These are phyloP conservation scores for Apeltes quadracus DNA, from an alignment of 2,113 vertebrate genomes.

Conservation along the genomic window DNA sequence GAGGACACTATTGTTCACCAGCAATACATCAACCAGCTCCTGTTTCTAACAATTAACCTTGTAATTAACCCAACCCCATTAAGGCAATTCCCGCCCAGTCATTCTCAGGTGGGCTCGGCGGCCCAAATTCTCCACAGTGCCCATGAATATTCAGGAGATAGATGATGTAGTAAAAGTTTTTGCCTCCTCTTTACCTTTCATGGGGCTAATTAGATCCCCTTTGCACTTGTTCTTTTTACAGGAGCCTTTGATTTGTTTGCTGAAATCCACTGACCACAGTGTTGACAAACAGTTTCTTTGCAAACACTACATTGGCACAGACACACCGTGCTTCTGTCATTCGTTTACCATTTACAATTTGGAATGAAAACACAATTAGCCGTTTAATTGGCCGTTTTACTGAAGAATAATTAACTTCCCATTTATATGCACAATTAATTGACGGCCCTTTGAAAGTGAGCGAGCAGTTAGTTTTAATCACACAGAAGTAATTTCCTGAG, in stretches of 20 bases:
- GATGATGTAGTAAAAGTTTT: constrained; percentile 12
- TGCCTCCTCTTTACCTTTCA: background rate
- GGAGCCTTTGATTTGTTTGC: background rate
- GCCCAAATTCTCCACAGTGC: constrained; percentile 15
- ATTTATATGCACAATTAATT: constrained; percentile 98
- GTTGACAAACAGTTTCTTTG: background rate
- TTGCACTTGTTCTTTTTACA: background rate
- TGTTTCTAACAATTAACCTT: constrained; percentile 67
- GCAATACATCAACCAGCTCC: constrained; percentile 67
- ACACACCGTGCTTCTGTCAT: constrained; percentile 87
- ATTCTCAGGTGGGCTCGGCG: constrained; percentile 38
- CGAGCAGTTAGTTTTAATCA: constrained; percentile 88
- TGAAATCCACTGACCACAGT: background rate
- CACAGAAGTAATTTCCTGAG: constrained; percentile 74
- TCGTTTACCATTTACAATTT: constrained; percentile 93
- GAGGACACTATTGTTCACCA: constrained; percentile 83
- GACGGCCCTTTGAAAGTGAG: constrained; percentile 89
- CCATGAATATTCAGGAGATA: constrained; percentile 5
- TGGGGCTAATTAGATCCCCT: background rate
- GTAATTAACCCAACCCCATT: constrained; percentile 67
- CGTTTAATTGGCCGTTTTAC: constrained; percentile 98
- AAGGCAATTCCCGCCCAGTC: constrained; percentile 46
- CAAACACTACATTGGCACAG: too few relatives aligned
- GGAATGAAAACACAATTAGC: constrained; percentile 96
- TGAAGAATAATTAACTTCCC: constrained; percentile 95